Evolutionary conservation across 2,888 invertebrate genomes (phyloP).

Genomic region (Anorthoa munda): DNA sequence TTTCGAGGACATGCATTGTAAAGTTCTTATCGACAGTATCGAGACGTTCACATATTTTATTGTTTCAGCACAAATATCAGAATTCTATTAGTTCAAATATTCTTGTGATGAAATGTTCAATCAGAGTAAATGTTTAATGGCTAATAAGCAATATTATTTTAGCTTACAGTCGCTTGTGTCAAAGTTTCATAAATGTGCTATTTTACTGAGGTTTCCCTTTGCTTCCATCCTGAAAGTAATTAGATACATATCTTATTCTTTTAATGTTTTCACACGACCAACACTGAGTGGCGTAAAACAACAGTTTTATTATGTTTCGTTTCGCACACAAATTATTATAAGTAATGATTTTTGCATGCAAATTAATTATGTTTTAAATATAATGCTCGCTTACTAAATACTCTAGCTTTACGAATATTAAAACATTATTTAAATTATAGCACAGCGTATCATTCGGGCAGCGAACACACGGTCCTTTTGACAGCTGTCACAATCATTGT

Average conservation of each 20-base stretch:
- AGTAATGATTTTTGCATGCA: not conserved
- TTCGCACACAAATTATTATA: not conserved
- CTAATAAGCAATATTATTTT: not conserved
- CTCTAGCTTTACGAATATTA: not conserved
- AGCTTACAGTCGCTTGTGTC: not conserved
- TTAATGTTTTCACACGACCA: constrained; percentile 34
- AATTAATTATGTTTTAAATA: constrained; percentile 6
- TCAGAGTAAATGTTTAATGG: not conserved
- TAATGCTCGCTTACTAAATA: not conserved
- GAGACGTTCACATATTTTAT: not conserved
- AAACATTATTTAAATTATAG: not conserved
- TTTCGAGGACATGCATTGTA: no score
- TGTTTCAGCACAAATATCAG: not conserved
- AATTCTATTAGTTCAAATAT: not conserved
- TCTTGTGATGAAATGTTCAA: not conserved
- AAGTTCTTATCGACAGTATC: not conserved
- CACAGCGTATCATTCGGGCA: not conserved
- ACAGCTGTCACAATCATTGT: constrained; percentile 49
- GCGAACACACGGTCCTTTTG: constrained; percentile 1
- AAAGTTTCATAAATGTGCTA: not conserved
- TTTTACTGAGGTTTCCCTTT: not conserved
- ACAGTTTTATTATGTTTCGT: not conserved
- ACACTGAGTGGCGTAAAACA: not conserved
- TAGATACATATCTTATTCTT: not conserved
- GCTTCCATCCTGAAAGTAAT: constrained; percentile 6